These are phyloP conservation scores for Drosophila multiciliata DNA, from an alignment of 2,888 invertebrate genomes.

Conservation along the genomic window DNA sequence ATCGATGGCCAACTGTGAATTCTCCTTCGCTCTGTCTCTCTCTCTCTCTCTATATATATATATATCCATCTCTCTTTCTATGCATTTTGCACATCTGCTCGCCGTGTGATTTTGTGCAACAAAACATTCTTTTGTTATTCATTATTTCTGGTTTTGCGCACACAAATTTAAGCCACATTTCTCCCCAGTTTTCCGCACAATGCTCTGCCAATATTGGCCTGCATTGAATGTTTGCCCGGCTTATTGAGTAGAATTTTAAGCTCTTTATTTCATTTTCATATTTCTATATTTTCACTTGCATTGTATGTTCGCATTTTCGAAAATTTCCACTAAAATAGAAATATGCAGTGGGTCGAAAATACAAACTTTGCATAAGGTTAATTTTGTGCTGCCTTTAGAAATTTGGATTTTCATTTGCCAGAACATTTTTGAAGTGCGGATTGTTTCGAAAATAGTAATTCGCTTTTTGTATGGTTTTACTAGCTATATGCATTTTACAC, in stretches of 20 bases:
- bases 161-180: slow-evolving; percentile 5
- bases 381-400: no score
- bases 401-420: no score
- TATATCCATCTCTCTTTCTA: not conserved
- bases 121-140: slow-evolving; percentile 31
- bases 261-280: slow-evolving; percentile 4
- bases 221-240: slow-evolving; percentile 3
- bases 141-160: slow-evolving; percentile 15
- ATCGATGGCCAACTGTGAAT: slow-evolving; percentile 38
- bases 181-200: not conserved
- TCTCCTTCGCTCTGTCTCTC: not conserved
- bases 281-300: not conserved
- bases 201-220: slow-evolving; percentile 1
- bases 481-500: no score
- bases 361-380: no score
- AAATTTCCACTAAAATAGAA: no score
- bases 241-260: slow-evolving; percentile 21
- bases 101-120: slow-evolving; percentile 26
- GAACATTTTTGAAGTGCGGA: no score
- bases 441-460: no score
- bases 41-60: not conserved
- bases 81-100: slow-evolving; percentile 8
- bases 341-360: no score
- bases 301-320: not conserved
- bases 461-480: no score